Conservation (phyloP, 2,113 vertebrate species). For the Trichechus manatus region DNA sequence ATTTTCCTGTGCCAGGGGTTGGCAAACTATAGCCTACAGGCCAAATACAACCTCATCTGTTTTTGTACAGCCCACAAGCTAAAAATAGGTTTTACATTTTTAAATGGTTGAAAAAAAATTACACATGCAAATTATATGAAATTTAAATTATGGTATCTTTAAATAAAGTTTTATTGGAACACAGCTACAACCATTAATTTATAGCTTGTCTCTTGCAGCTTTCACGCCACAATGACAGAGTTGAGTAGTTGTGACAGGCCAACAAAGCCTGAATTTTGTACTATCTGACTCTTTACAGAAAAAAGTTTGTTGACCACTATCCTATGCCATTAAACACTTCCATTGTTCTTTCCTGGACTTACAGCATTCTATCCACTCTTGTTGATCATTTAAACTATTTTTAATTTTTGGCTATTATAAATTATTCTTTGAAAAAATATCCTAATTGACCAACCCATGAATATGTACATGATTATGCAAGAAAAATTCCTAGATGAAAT, state of each 20-base stretch:
- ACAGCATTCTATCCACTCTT: not conserved
- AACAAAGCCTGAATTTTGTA: not conserved
- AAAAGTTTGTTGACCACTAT: not conserved
- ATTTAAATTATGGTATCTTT: too few species aligned
- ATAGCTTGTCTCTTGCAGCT: not conserved
- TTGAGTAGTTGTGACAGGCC: not conserved
- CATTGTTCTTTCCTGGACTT: not conserved
- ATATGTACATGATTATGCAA: not conserved
- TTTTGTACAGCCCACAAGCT: not conserved
- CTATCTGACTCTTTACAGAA: not conserved
- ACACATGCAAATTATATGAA: too few species aligned
- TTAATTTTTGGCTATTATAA: not conserved
- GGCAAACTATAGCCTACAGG: not conserved
- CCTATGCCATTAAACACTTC: not conserved
- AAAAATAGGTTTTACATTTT: too few species aligned
- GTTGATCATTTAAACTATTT: not conserved
- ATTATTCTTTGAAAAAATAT: not conserved
- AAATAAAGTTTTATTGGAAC: too few species aligned
- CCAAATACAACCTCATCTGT: not conserved
- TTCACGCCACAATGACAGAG: not conserved
- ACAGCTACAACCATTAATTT: not conserved
- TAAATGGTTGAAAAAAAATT: too few species aligned
- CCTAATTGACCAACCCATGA: not conserved
- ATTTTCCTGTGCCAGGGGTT: not conserved
- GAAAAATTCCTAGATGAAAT: not conserved